phyloP scores from a whole-genome alignment of 2,888 invertebrate genomes.

The Omphaloscelis lunosa region DNA sequence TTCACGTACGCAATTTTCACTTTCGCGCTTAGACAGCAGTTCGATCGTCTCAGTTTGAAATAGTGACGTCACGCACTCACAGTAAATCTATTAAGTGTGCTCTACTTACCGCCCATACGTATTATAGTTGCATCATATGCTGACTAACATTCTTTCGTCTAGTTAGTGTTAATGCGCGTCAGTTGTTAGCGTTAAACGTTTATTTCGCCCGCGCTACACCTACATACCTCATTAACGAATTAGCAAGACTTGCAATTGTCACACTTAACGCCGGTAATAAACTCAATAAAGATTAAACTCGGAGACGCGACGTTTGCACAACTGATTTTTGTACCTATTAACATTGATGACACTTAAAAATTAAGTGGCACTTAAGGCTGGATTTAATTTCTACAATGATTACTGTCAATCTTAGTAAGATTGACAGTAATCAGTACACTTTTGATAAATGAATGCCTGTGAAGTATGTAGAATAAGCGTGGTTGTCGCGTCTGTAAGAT shows the following conservation, averaged over 20 bases:
- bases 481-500: constrained; percentile 46
- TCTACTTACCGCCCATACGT: constrained; percentile 58
- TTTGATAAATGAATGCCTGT: background rate
- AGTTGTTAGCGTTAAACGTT: constrained; percentile 84
- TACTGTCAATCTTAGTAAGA: constrained; percentile 29
- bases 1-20: constrained; percentile 91
- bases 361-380: constrained; percentile 28
- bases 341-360: constrained; percentile 38
- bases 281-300: constrained; percentile 78
- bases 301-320: constrained; percentile 73
- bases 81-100: constrained; percentile 76
- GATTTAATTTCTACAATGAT: constrained; percentile 17
- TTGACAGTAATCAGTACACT: background rate
- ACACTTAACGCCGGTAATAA: constrained; percentile 85
- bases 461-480: constrained; percentile 32
- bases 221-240: constrained; percentile 90
- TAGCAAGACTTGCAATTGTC: constrained; percentile 88
- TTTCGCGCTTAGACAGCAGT: constrained; percentile 83
- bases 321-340: constrained; percentile 51
- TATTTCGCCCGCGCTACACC: constrained; percentile 90
- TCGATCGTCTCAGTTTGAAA: constrained; percentile 64
- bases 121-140: constrained; percentile 72
- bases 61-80: constrained; percentile 73
- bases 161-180: constrained; percentile 81
- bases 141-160: constrained; percentile 77